phyloP scores from a whole-genome alignment of 37 sponge, comb jelly and placozoan species.

The Halisarca cf. caerulea region DNA sequence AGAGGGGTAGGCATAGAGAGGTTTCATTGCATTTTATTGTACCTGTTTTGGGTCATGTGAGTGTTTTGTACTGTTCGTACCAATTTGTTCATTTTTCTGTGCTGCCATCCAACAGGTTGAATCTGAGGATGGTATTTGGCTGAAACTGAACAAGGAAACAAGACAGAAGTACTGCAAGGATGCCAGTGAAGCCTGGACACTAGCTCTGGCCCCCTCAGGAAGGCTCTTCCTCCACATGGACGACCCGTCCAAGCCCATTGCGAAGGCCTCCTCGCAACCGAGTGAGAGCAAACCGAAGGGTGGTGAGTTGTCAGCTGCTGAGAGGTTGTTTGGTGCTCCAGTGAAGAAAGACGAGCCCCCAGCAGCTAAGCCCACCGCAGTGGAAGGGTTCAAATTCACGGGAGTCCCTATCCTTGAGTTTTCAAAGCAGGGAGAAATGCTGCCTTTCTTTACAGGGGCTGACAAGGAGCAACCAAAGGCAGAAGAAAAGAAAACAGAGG shows the following conservation, averaged over 20 bases:
- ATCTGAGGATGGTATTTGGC: slow-evolving; percentile 87
- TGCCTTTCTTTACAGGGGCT: slow-evolving; percentile 23
- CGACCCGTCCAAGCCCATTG: background rate
- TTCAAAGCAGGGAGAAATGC: background rate
- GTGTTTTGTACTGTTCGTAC: background rate
- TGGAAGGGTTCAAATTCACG: slow-evolving; percentile 36
- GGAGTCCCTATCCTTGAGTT: background rate
- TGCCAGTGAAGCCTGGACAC: slow-evolving; percentile 78
- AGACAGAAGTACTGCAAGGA: slow-evolving; percentile 63
- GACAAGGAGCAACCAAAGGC: slow-evolving; percentile 18
- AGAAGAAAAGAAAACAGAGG: background rate
- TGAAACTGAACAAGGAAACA: slow-evolving; percentile 67
- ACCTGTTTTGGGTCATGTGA: background rate
- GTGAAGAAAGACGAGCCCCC: slow-evolving; percentile 14
- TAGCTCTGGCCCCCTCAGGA: slow-evolving; percentile 71
- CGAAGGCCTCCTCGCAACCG: background rate
- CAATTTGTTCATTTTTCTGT: background rate
- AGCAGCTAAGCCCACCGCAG: background rate
- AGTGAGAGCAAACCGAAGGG: background rate
- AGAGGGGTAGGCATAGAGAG: no score
- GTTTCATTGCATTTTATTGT: no score
- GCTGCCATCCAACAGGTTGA: slow-evolving; percentile 45
- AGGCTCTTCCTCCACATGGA: slow-evolving; percentile 62
- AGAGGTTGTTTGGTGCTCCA: slow-evolving; percentile 71
- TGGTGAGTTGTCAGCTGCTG: slow-evolving; percentile 56